Evolutionary conservation across 2,888 invertebrate species (phyloP).

Genomic region (Drosophila differens): DNA sequence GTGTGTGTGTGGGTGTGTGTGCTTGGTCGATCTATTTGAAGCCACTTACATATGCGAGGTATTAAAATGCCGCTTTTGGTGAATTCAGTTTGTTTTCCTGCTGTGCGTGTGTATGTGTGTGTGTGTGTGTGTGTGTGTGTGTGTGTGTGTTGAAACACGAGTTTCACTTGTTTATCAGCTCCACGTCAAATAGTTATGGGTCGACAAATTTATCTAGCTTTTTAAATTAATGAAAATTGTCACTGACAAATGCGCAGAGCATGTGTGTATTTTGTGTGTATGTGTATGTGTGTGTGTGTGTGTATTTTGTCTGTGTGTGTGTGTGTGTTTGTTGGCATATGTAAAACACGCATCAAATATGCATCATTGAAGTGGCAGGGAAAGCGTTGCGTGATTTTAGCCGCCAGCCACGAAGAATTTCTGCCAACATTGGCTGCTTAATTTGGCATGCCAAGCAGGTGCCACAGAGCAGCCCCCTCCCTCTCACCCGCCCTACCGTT

Average conservation of each 20-base stretch:
- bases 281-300: constrained; percentile 2
- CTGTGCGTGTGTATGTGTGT: not conserved
- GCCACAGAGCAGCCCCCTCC: constrained; percentile 29
- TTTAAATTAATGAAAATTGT: constrained; percentile 81
- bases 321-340: constrained; percentile 38
- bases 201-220: constrained; percentile 65
- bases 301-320: constrained; percentile 1
- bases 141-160: constrained; percentile 29
- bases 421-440: constrained; percentile 42
- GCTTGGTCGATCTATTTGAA: constrained; percentile 34
- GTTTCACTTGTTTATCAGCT: constrained; percentile 33
- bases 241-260: constrained; percentile 63
- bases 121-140: not conserved
- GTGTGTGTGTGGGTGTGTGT: constrained; percentile 1
- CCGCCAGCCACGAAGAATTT: constrained; percentile 40
- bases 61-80: constrained; percentile 45
- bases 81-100: not conserved
- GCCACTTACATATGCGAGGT: constrained; percentile 50
- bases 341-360: constrained; percentile 64
- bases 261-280: constrained; percentile 12
- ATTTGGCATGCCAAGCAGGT: constrained; percentile 77
- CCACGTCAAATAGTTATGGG: constrained; percentile 50
- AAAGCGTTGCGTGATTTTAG: constrained; percentile 59
- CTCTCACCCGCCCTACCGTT: constrained; percentile 1
- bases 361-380: constrained; percentile 54